Base-by-base conservation (phyloP, 2,797 vertebrate genomes). In the Amniataba percoides region DNA sequence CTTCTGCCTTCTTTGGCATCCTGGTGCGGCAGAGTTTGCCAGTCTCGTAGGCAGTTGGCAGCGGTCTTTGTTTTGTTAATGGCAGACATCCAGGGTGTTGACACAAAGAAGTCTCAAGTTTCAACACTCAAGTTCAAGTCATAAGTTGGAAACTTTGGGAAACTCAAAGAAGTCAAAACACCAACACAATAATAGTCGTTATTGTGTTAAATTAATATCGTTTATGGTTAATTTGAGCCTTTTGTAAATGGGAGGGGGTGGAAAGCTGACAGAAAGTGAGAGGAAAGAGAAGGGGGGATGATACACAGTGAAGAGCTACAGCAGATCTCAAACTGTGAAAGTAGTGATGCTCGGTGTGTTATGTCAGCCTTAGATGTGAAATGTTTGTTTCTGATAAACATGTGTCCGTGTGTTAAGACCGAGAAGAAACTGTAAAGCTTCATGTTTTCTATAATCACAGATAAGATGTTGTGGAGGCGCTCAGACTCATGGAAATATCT, bases 61-160 rank as follows among this genome's bases (percentile, higher is more conserved):
- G 1, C 0, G n/a, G 13, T n/a, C 12, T 42, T 31, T 51, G 39
- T 61, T 64, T 59, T 51, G 63, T 15, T 42, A 15, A 40, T 68
- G 74, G 66, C 34, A 68, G 15, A 55, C 9, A 31, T 65, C 48
- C 57, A 61, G 40, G 40, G 23, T 8, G 46, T 18, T 82, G 15
- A 64, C 48, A 56, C 7, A 49, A 78, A 65, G 39, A 43, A 12
- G 42, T 53, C 62, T 70, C 7, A 34, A 46, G 58, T 34, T 40
- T 55, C 16, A 43, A 49, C 21, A n/a, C 40, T 40, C 36, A 27
- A 48, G 57, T 64, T 65, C 9, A 69, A 5, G 18, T 45, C 5
- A 14, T 40, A 21, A 63, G 15, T 64, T 42, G 0, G 3, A 40
- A 55, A 77, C 55, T 45, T 51, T 49, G 45, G 25, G 19, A 64